These are phyloP conservation scores for Carassius gibelio DNA, from an alignment of 2,113 vertebrate species.

Conservation along the genomic window DNA sequence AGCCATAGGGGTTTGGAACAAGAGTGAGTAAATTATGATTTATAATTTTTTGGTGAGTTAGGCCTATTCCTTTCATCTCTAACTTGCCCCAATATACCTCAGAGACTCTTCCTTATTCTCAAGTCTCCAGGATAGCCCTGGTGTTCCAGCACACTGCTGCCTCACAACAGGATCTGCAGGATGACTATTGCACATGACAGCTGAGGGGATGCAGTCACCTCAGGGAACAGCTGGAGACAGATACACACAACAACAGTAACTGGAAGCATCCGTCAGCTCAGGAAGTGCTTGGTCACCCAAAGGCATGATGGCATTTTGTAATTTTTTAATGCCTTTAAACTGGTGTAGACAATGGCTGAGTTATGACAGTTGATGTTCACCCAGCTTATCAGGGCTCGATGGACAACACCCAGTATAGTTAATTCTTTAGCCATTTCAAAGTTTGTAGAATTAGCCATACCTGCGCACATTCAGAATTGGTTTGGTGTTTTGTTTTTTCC, in stretches of 20 bases:
- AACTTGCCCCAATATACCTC: neutral
- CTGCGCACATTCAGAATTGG: too few relatives aligned
- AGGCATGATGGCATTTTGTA: neutral
- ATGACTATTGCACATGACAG: neutral
- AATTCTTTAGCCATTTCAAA: too few relatives aligned
- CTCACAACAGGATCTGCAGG: too few relatives aligned
- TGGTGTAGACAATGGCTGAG: neutral
- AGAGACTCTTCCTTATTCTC: neutral
- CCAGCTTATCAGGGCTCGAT: neutral
- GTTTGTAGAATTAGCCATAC: too few relatives aligned
- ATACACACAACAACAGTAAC: neutral
- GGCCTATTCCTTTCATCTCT: neutral
- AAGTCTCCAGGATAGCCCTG: neutral
- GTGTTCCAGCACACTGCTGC: neutral
- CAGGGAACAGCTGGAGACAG: conserved; percentile 3
- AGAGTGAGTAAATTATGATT: neutral
- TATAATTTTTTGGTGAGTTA: neutral
- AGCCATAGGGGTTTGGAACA: neutral
- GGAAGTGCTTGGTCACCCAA: neutral
- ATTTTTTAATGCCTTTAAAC: neutral
- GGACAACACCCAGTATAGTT: neutral
- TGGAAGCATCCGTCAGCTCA: conserved; percentile 8
- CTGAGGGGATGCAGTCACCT: neutral
- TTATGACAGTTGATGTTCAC: neutral
- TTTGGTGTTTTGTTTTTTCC: too few relatives aligned